Evolutionary conservation across 2,888 invertebrate species (phyloP), one percentile per base, ranked within the genome.

Genomic region (Phengaris arion): DNA sequence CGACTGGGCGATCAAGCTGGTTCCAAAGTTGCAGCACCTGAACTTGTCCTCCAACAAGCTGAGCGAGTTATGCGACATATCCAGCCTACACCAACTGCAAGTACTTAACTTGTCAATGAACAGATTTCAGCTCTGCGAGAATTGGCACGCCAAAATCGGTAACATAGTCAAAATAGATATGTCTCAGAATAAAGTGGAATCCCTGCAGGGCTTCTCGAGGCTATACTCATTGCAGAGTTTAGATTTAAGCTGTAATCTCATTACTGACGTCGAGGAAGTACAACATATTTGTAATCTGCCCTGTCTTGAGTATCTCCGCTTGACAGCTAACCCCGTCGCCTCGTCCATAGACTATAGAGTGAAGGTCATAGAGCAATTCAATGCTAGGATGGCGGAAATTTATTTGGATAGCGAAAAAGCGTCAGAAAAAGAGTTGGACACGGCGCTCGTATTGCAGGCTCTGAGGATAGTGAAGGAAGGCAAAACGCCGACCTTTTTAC

Each of bases 301-400:
- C 0, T 97, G 98, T 84, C 89, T 99, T 75, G 98, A 98, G 86
- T 95, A 96, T 87, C 90, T 99, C n/a, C 95, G 96, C 84, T 91
- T 99, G 70, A 97, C 97, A 0, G 98, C 98, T 0, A 99, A 99
- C 92, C 97, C 97, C 15, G 96, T 99, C 0, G 97, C 98, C 0
- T 91, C 96, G 0, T 94, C 96, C 75, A 95, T 97, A 85, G 99
- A 99, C 91, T 99, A 98, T 85, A 95, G 99, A 82, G 96, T 98
- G 0, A 97, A 97, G 84, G 97, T 98, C 3, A 93, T 99, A 80
- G 97, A 98, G 82, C 95, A 97, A 81, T 98, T 99, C 85, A 97
- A 97, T 74, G 95, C 96, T 70, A 94, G 98, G 79, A 97, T 98
- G 81, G 92, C 95, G 13, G 97, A 98, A 86, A 95, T 99, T 57